Conservation (phyloP, 2,113 vertebrate species). For the Nicator chloris region DNA sequence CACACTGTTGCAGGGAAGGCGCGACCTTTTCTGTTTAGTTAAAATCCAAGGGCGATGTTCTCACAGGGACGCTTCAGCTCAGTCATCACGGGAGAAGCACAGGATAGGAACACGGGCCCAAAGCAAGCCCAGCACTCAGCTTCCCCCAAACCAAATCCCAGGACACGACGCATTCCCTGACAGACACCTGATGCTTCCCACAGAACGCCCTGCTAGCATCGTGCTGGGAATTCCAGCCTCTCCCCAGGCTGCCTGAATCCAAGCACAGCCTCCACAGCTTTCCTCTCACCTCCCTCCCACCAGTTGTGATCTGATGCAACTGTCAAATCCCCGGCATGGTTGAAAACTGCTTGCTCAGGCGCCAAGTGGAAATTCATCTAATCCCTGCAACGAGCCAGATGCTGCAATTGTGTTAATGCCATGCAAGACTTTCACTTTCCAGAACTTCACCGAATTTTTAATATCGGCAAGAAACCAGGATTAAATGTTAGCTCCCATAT, state of each 20-base stretch:
- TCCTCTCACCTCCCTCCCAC: slow-evolving; percentile 5
- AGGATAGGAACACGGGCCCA: fast-evolving
- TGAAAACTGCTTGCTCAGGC: not conserved
- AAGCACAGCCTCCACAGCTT: not conserved
- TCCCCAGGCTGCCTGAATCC: not conserved
- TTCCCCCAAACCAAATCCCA: not conserved
- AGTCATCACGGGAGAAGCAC: not conserved
- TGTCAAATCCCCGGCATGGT: not conserved
- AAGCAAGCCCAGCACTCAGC: fast-evolving
- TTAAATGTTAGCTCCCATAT: not conserved
- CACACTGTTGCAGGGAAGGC: not conserved
- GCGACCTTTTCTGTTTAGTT: fast-evolving
- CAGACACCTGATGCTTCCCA: not conserved
- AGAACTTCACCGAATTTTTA: not conserved
- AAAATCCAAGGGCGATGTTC: not conserved
- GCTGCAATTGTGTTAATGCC: not conserved
- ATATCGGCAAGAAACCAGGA: not conserved
- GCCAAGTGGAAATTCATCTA: not conserved
- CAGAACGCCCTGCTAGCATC: not conserved
- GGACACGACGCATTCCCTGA: not conserved
- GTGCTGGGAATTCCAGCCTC: not conserved
- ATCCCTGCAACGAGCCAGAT: not conserved
- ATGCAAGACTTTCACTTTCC: not conserved
- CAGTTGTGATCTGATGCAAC: not conserved
- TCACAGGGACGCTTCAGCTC: not conserved